phyloP scores from a whole-genome alignment of 2,888 invertebrate genomes.

The Dorcus hopei region DNA sequence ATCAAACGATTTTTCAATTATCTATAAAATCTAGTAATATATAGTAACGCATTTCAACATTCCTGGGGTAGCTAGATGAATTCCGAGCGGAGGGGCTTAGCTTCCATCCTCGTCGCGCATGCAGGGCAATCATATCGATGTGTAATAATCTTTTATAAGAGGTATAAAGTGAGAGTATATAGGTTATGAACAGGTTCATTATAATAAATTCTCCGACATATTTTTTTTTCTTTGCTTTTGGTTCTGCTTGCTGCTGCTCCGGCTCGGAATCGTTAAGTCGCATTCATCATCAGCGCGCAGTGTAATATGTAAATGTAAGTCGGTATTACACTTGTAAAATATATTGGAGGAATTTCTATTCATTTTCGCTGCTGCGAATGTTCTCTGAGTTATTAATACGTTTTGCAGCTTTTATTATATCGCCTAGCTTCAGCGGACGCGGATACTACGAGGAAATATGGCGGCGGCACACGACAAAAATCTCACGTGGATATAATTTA shows the following conservation, averaged over 20 bases:
- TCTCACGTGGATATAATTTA: no score
- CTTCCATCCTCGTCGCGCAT: background rate
- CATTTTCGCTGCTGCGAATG: slow-evolving; percentile 4
- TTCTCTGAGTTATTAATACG: background rate
- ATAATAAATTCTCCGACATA: slow-evolving; percentile 20
- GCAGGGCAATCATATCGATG: background rate
- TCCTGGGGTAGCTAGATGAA: slow-evolving; percentile 15
- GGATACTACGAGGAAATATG: no score
- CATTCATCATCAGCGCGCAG: slow-evolving; percentile 20
- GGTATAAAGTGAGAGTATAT: slow-evolving; percentile 2
- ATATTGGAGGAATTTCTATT: slow-evolving; percentile 12
- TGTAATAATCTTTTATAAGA: slow-evolving; percentile 3
- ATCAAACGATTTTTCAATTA: slow-evolving; percentile 35
- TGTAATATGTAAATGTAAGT: slow-evolving; percentile 21
- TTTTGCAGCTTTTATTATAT: background rate
- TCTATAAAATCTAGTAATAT: slow-evolving; percentile 34
- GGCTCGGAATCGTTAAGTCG: slow-evolving; percentile 16
- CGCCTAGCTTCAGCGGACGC: background rate
- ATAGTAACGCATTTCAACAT: slow-evolving; percentile 33
- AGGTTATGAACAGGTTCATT: slow-evolving; percentile 3
- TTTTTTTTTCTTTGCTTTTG: slow-evolving; percentile 6
- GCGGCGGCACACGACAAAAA: no score
- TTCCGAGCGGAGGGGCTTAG: background rate
- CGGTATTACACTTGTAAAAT: slow-evolving; percentile 21
- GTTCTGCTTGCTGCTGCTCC: background rate